phyloP scores from a whole-genome alignment of 2,888 invertebrate genomes.

The Drosophila dives region DNA sequence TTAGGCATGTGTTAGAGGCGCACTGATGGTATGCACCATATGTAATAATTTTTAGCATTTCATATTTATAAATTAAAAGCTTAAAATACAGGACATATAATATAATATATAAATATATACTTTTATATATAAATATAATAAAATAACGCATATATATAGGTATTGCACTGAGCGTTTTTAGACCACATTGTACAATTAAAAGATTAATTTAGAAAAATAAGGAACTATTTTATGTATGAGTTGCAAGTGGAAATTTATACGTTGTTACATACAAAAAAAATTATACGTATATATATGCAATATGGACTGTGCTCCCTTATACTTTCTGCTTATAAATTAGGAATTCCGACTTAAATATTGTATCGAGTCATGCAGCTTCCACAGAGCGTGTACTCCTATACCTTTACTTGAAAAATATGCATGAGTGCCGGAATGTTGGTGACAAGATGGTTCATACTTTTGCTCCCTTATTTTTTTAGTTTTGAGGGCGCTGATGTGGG shows the following conservation, averaged over 20 bases:
- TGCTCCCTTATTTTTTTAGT: neutral
- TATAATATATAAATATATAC: neutral
- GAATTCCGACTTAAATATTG: conserved; percentile 54
- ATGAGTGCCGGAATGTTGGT: conserved; percentile 36
- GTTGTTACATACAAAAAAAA: conserved; percentile 39
- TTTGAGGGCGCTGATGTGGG: conserved; percentile 15
- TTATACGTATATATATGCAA: conserved; percentile 4
- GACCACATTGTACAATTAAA: conserved; percentile 39
- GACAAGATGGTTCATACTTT: conserved; percentile 36
- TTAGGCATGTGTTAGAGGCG: neutral
- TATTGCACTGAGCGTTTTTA: conserved; percentile 49
- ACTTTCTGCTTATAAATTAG: conserved; percentile 64
- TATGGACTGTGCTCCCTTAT: conserved; percentile 27
- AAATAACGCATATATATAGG: neutral
- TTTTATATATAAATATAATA: conserved; percentile 19
- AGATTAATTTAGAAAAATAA: conserved; percentile 38
- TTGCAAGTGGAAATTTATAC: conserved; percentile 16
- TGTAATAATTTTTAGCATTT: neutral
- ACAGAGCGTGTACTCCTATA: conserved; percentile 66
- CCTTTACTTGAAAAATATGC: conserved; percentile 39
- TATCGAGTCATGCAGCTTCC: conserved; percentile 40
- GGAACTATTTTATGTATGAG: conserved; percentile 53
- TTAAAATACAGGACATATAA: conserved; percentile 25
- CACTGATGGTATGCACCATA: neutral
- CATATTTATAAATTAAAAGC: conserved; percentile 1